Conservation (phyloP, 2,888 invertebrate species). For the Galerucella calmariensis region DNA sequence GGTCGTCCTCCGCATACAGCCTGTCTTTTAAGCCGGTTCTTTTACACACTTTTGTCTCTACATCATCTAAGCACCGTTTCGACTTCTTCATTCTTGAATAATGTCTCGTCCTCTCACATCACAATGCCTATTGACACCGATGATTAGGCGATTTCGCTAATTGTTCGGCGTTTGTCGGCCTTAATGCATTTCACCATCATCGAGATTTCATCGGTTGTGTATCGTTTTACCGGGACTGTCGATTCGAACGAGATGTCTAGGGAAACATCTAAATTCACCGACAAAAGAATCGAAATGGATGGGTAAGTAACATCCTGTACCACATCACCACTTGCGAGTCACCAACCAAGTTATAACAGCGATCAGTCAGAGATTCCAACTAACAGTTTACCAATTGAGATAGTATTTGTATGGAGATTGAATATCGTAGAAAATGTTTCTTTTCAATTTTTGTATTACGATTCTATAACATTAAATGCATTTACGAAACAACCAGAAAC, state of each 20-base stretch:
- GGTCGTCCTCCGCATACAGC: slow-evolving; percentile 15
- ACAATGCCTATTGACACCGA: slow-evolving; percentile 35
- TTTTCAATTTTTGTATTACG: neutral
- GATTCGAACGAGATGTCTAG: slow-evolving; percentile 27
- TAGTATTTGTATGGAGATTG: neutral
- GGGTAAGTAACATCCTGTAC: slow-evolving; percentile 17
- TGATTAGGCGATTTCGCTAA: slow-evolving; percentile 36
- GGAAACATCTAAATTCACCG: slow-evolving; percentile 33
- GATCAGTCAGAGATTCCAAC: neutral
- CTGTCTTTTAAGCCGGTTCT: slow-evolving; percentile 14
- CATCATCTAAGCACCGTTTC: slow-evolving; percentile 23
- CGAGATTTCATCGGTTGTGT: slow-evolving; percentile 25
- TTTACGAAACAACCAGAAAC: too few species aligned
- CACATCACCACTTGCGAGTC: slow-evolving; percentile 22
- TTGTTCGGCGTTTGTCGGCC: slow-evolving; percentile 34
- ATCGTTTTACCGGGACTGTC: slow-evolving; percentile 22
- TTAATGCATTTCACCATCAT: slow-evolving; percentile 31
- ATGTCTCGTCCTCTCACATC: slow-evolving; percentile 29
- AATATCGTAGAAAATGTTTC: neutral
- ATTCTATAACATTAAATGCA: too few species aligned
- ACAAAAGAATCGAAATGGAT: slow-evolving; percentile 33
- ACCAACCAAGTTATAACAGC: neutral
- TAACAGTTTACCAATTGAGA: neutral
- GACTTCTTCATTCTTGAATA: slow-evolving; percentile 13
- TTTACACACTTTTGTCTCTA: slow-evolving; percentile 27